These are phyloP conservation scores for Sula dactylatra DNA, from an alignment of 2,113 vertebrate species.

Conservation along the genomic window DNA sequence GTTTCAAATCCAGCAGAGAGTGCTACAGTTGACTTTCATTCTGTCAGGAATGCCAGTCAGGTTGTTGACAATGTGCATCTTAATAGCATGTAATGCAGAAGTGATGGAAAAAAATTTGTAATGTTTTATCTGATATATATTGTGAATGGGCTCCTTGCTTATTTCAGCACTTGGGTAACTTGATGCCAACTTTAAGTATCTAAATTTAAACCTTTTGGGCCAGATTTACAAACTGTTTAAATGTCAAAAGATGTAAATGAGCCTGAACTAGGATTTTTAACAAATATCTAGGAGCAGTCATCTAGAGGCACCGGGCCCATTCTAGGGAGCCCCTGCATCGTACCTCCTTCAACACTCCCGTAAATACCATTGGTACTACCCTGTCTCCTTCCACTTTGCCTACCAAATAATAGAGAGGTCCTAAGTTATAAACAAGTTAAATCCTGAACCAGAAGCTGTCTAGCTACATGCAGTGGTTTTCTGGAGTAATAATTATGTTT, in stretches of 20 bases:
- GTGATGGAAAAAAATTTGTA: neutral
- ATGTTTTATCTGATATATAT: neutral
- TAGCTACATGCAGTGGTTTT: neutral
- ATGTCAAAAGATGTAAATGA: constrained; percentile 1
- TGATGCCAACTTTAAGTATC: neutral
- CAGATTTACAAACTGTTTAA: neutral
- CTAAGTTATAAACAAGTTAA: neutral
- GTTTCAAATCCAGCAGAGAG: constrained; percentile 12
- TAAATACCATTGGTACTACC: neutral
- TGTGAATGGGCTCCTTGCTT: constrained; percentile 13
- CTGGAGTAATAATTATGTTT: neutral
- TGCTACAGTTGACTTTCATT: constrained; percentile 20
- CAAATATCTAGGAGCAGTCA: neutral
- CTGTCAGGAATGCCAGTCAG: constrained; percentile 33
- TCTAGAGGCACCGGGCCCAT: neutral
- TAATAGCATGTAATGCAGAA: constrained; percentile 17
- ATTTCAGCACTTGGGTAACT: neutral
- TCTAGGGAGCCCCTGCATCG: rapidly evolving
- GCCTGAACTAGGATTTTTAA: neutral
- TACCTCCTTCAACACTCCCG: rapidly evolving
- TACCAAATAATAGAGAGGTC: neutral
- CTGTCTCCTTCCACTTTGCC: neutral
- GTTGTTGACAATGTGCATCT: constrained; percentile 41
- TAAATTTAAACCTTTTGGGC: constrained; percentile 29
- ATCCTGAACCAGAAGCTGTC: neutral